phyloP scores from a whole-genome alignment of 2,888 invertebrate genomes.

The Caenorhabditis doughertyi region DNA sequence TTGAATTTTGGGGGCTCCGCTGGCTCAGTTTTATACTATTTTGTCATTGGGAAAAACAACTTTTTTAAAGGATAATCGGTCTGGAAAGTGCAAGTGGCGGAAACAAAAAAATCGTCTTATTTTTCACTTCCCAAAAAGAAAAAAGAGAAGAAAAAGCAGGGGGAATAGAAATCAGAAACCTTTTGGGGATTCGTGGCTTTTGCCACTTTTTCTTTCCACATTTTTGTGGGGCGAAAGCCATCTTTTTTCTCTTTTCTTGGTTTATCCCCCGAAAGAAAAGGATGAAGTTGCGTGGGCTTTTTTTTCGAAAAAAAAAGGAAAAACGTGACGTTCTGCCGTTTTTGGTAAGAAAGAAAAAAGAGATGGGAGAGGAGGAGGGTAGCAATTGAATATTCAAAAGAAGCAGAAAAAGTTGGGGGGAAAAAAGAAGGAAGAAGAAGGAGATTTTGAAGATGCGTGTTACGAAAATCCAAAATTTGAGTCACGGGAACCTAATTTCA shows the following conservation, averaged over 20 bases:
- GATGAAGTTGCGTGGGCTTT: constrained; percentile 38
- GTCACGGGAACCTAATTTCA: no score
- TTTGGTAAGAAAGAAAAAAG: constrained; percentile 10
- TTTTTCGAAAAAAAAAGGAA: constrained; percentile 23
- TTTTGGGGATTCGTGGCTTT: constrained; percentile 39
- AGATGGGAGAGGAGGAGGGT: background rate
- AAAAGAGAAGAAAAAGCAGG: constrained; percentile 1
- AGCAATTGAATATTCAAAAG: constrained; percentile 57
- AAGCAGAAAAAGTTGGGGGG: constrained; percentile 1
- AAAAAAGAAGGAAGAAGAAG: background rate
- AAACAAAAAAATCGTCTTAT: background rate
- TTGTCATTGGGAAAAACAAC: background rate
- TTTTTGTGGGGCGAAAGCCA: no score
- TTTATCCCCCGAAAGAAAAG: constrained; percentile 13
- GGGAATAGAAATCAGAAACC: constrained; percentile 61
- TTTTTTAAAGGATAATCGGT: constrained; percentile 3
- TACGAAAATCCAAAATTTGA: no score
- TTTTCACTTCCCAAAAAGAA: background rate
- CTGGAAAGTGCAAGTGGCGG: constrained; percentile 16
- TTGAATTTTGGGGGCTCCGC: background rate
- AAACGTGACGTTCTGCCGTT: constrained; percentile 50
- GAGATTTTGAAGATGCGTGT: background rate
- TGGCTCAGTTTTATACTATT: constrained; percentile 13
- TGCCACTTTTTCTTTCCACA: constrained; percentile 13
- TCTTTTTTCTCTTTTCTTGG: background rate